Conservation (phyloP, 2,888 invertebrate species). For the Cosmia pyralina region DNA sequence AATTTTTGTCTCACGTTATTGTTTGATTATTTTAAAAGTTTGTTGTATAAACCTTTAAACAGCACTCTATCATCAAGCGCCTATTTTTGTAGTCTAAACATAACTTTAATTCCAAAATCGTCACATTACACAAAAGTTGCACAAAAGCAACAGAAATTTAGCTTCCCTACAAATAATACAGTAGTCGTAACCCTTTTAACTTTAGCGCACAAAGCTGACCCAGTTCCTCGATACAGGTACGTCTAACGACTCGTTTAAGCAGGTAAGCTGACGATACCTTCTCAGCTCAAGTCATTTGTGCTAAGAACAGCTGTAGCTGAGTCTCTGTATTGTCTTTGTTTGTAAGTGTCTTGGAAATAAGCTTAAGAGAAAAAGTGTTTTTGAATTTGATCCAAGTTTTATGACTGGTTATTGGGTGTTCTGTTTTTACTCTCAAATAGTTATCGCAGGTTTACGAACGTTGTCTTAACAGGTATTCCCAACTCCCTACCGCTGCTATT, state of each 20-base stretch:
- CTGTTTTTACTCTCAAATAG: background rate
- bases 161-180: constrained; percentile 30
- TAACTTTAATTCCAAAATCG: background rate
- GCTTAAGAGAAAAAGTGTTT: constrained; percentile 4
- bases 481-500: background rate
- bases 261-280: constrained; percentile 56
- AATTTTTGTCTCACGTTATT: background rate
- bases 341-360: constrained; percentile 26
- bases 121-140: background rate
- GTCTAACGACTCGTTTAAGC: constrained; percentile 48
- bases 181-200: constrained; percentile 55
- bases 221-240: constrained; percentile 53
- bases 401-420: too few species aligned
- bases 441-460: background rate
- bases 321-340: constrained; percentile 23
- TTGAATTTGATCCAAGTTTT: background rate
- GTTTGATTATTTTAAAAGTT: background rate
- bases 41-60: too few species aligned
- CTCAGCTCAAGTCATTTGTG: constrained; percentile 39
- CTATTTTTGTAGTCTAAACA: background rate
- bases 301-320: constrained; percentile 36
- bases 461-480: too few species aligned
- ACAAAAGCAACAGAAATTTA: background rate
- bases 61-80: background rate
- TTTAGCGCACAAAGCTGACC: constrained; percentile 59